phyloP scores from a whole-genome alignment of 1,140 invertebrate genomes.

The Nasonia vitripennis region DNA sequence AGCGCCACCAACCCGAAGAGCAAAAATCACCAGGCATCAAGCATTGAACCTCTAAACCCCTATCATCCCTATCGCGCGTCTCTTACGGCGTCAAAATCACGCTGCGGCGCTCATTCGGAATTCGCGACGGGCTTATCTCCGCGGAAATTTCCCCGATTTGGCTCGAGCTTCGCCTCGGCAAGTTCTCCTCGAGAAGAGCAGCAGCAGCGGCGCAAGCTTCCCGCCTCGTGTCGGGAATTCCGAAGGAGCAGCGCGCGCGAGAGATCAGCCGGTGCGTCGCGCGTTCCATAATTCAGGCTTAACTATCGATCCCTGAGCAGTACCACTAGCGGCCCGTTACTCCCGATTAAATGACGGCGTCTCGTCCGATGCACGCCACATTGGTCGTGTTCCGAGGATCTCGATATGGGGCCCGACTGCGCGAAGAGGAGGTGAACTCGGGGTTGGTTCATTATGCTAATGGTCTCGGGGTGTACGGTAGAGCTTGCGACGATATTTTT shows the following conservation, averaged over 20 bases:
- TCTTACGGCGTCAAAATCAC: constrained; percentile 15
- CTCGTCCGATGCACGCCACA: neutral
- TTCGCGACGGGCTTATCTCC: constrained; percentile 34
- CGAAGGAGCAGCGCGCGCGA: neutral
- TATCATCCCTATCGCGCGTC: neutral
- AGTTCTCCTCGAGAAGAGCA: constrained; percentile 17
- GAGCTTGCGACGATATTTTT: too few species aligned
- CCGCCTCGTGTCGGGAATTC: constrained; percentile 34
- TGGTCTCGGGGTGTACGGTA: neutral
- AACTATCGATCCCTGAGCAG: constrained; percentile 53
- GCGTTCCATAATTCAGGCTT: constrained; percentile 63
- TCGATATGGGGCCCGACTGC: neutral
- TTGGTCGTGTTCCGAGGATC: neutral
- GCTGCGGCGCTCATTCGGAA: constrained; percentile 25
- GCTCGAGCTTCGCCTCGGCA: neutral
- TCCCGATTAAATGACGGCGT: constrained; percentile 57
- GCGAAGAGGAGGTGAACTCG: neutral
- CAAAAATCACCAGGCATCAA: neutral
- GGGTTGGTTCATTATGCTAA: constrained; percentile 15
- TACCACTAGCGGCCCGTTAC: constrained; percentile 42
- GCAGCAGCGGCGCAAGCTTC: neutral
- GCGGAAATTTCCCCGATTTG: constrained; percentile 43
- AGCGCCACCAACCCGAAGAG: neutral
- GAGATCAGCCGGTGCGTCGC: constrained; percentile 48
- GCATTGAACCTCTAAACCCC: neutral